Evolutionary conservation across 2,113 vertebrate species (phyloP).

Genomic region (Cynoglossus semilaevis): DNA sequence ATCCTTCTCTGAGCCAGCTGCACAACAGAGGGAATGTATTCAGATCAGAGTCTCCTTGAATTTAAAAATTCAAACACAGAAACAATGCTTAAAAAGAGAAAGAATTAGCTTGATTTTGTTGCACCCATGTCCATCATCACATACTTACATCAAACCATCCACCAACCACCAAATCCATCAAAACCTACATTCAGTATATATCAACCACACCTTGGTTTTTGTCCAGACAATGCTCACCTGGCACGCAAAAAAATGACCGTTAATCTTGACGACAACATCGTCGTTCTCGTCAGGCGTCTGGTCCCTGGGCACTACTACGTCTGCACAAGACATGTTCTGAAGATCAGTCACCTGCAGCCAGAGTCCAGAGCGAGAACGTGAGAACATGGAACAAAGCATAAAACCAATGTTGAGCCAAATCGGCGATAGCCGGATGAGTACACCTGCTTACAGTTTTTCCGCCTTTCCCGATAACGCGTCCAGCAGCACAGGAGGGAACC

Average conservation of each 20-base stretch:
- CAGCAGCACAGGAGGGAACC: slow-evolving; percentile 95
- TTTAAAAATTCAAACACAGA: no score
- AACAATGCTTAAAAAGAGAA: no score
- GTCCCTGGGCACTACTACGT: slow-evolving; percentile 97
- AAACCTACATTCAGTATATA: no score
- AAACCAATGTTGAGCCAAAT: no score
- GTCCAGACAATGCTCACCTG: slow-evolving; percentile 75
- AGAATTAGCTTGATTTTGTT: no score
- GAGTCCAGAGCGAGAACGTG: background rate
- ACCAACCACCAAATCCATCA: no score
- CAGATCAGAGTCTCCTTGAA: background rate
- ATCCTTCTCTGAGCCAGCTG: slow-evolving; percentile 98
- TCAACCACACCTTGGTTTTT: no score
- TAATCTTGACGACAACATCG: slow-evolving; percentile 98
- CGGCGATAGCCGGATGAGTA: background rate
- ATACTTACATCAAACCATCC: no score
- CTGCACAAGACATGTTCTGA: slow-evolving; percentile 96
- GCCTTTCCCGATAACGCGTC: slow-evolving; percentile 97
- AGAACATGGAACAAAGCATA: no score
- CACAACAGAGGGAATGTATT: background rate
- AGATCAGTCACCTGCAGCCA: slow-evolving; percentile 89
- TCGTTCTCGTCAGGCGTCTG: slow-evolving; percentile 98
- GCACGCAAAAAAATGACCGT: slow-evolving; percentile 98
- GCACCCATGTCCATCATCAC: no score
- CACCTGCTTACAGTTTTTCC: slow-evolving; percentile 88